Conservation (phyloP, 1,140 invertebrate species). For the Drosophila micromelanica region DNA sequence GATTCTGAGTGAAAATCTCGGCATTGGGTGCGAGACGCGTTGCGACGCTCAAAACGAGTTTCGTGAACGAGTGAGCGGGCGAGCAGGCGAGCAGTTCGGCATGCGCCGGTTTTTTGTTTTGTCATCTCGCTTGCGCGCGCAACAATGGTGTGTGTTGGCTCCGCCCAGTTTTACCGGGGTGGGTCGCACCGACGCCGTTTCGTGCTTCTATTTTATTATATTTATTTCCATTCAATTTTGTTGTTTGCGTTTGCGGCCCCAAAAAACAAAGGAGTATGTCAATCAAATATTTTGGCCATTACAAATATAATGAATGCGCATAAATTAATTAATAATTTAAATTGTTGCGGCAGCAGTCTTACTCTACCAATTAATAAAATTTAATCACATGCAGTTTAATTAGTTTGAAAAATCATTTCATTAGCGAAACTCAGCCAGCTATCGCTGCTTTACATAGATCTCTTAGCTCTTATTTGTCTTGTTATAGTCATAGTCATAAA, state of each 20-base stretch:
- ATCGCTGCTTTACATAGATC: too few relatives aligned
- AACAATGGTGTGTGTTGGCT: slow-evolving; percentile 40
- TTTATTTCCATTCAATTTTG: slow-evolving; percentile 30
- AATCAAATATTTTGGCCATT: slow-evolving; percentile 43
- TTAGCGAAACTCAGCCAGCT: slow-evolving; percentile 41
- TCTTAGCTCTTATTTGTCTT: not conserved
- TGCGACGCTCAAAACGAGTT: slow-evolving; percentile 54
- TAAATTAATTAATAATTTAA: slow-evolving; percentile 65
- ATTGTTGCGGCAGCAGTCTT: slow-evolving; percentile 10
- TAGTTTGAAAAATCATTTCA: slow-evolving; percentile 30
- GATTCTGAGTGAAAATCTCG: slow-evolving; percentile 68
- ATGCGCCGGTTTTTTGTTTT: not conserved
- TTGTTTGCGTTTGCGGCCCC: slow-evolving; percentile 2
- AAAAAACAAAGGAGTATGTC: slow-evolving; percentile 47
- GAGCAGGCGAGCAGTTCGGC: slow-evolving; percentile 8
- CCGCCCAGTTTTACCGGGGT: slow-evolving; percentile 40
- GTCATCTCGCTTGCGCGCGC: slow-evolving; percentile 31
- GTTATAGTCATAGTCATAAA: not conserved
- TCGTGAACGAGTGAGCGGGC: slow-evolving; percentile 7
- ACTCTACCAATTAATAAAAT: slow-evolving; percentile 64
- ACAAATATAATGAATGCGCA: slow-evolving; percentile 34
- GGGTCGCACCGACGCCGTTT: slow-evolving; percentile 7
- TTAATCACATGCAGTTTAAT: slow-evolving; percentile 48
- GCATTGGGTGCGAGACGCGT: slow-evolving; percentile 34
- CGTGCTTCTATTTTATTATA: slow-evolving; percentile 12